Evolutionary conservation across 2,797 vertebrate species (phyloP), one percentile per base, ranked within the genome.

Genomic region (Notoglanidium macrostoma): DNA sequence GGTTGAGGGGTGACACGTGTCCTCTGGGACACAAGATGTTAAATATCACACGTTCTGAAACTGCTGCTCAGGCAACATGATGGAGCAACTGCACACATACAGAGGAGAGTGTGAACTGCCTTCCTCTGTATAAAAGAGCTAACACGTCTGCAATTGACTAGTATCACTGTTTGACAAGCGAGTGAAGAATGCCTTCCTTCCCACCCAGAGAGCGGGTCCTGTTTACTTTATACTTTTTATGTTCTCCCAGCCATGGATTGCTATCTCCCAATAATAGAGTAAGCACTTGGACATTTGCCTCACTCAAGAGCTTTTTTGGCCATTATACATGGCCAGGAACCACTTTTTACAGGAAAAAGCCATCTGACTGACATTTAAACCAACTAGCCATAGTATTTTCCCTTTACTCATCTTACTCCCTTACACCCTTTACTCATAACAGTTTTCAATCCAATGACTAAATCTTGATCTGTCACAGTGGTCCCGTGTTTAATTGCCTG

Each of bases 161-260:
- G 40, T n/a, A 65, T 29, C 40, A 49, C 35, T 82, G 59, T 82
- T 65, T 82, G 26, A 82, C 80, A 67, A 21, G 15, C 17, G 26
- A 32, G n/a, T 51, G 63, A 83, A 51, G 63, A 67, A 83, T 67
- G 44, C n/a, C 44, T 49, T 51, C n/a, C 44, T 83, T 51, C 26
- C 17, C 61, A 83, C 61, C 46, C 26, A 32, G 61, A 49, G 44
- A 82, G 59, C 35, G 2, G 26, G 44, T 44, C 10, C 10, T 67
- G 61, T 83, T 67, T 67, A 67, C 80, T 67, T 83, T 83, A 63
- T 26, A 23, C 59, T 81, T 63, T 81, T 81, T 81, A 65, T 44
- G 59, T 12, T 40, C 79, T 81, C 17, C 40, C 80, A 67, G 61
- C 15, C 44, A 21, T 51, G 17, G n/a, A 67, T 21, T 51, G 44